phyloP scores from a whole-genome alignment of 2,113 vertebrate genomes.

The Brachypodius melanocephalos region DNA sequence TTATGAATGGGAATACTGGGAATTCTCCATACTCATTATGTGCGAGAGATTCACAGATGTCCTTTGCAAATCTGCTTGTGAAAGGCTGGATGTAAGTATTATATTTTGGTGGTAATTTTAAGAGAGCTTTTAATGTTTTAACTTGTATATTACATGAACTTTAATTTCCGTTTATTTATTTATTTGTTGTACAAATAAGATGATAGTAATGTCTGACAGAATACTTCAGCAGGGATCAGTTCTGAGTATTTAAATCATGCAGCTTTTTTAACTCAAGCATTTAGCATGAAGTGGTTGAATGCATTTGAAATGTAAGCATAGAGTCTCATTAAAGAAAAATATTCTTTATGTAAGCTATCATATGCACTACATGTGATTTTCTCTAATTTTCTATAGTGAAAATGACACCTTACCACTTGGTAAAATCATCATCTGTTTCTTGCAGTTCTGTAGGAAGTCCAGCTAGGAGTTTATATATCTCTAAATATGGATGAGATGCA shows the following conservation, averaged over 20 bases:
- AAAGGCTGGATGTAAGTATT: constrained; percentile 48
- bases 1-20: constrained; percentile 54
- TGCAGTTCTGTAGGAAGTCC: neutral
- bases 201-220: neutral
- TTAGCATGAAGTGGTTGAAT: neutral
- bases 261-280: neutral
- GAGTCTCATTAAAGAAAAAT: neutral
- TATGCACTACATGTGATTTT: neutral
- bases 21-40: constrained; percentile 34
- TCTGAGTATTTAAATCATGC: neutral
- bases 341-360: neutral
- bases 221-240: neutral
- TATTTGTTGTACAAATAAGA: neutral
- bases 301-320: neutral
- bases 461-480: neutral
- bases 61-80: constrained; percentile 45
- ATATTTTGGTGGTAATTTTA: neutral
- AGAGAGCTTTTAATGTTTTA: neutral
- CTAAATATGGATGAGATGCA: constrained; percentile 1
- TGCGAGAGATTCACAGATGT: constrained; percentile 41
- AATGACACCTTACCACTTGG: neutral
- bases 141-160: neutral
- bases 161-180: neutral
- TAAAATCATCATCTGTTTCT: neutral
- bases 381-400: neutral